Percentiles rank a stretch among this genome's conserved stretches.
Evolutionary conservation across 2,797 vertebrate species (phyloP).

Genomic region (Aplochiton taeniatus): DNA sequence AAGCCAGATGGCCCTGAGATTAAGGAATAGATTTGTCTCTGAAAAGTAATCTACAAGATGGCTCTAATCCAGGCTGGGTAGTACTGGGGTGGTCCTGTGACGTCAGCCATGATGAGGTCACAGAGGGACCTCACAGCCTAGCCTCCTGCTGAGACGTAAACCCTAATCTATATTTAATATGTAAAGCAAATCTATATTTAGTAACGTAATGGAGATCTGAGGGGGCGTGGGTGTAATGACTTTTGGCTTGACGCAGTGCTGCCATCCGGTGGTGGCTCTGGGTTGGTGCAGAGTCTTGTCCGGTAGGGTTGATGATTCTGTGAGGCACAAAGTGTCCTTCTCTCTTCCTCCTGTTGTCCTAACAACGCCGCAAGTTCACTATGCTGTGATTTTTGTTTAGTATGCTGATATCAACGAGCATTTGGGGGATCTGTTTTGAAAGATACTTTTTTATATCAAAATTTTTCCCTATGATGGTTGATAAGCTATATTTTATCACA

Average conservation of each 20-base stretch:
- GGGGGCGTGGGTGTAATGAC: too few species aligned
- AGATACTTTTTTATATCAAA: not conserved
- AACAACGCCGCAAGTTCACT: too few species aligned
- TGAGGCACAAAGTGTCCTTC: too few species aligned
- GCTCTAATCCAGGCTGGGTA: conserved; percentile 75
- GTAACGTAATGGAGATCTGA: too few species aligned
- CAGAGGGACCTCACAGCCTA: too few species aligned
- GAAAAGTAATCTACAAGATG: conserved; percentile 81
- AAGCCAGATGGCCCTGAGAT: conserved; percentile 78
- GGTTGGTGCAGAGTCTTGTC: too few species aligned
- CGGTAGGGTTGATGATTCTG: too few species aligned
- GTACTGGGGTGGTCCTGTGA: conserved; percentile 55
- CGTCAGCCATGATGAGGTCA: conserved; percentile 47
- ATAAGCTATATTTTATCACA: conserved; percentile 27
- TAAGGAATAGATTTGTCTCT: conserved; percentile 80
- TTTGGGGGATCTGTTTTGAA: not conserved
- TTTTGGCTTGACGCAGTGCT: too few species aligned
- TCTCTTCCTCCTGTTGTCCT: too few species aligned
- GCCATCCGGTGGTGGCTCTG: too few species aligned
- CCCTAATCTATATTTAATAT: not conserved
- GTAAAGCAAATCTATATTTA: too few species aligned
- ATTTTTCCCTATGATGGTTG: conserved; percentile 1
- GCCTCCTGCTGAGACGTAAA: conserved; percentile 27
- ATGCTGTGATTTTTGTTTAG: too few species aligned
- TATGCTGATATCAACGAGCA: not conserved